Conservation (phyloP, 2,113 vertebrate genomes). For the Lathamus discolor region DNA sequence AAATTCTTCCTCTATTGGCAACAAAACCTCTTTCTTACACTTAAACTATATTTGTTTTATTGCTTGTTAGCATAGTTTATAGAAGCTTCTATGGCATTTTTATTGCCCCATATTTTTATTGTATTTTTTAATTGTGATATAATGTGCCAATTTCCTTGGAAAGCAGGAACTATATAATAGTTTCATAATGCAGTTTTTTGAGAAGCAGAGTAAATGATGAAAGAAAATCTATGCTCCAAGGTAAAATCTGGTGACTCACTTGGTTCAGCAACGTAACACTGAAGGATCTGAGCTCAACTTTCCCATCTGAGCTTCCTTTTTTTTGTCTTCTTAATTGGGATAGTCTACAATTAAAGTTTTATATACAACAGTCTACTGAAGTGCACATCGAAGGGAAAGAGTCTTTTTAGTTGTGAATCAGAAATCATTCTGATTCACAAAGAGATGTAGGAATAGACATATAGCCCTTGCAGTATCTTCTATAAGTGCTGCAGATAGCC, state of each 20-base stretch:
- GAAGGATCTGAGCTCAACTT: neutral
- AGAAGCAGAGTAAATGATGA: neutral
- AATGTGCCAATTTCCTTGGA: constrained; percentile 35
- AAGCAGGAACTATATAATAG: neutral
- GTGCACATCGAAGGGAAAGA: neutral
- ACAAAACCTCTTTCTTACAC: neutral
- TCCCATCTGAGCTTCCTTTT: neutral
- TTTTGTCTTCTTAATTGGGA: neutral
- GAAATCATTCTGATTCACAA: neutral
- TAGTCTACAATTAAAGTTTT: neutral
- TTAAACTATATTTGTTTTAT: constrained; percentile 50
- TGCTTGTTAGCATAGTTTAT: constrained; percentile 62
- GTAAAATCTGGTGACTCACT: neutral
- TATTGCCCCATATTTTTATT: constrained; percentile 37
- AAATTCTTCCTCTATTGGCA: constrained; percentile 35
- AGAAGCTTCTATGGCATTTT: constrained; percentile 29
- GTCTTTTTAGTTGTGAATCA: neutral
- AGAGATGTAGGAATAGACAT: neutral
- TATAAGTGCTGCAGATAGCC: neutral
- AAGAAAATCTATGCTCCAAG: neutral
- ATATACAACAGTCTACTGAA: neutral
- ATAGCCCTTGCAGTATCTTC: neutral
- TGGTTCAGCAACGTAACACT: neutral
- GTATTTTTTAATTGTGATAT: constrained; percentile 42
- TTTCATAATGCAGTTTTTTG: neutral